Percentiles rank a stretch among this genome's conserved stretches.
These are phyloP conservation scores for Phaonia tiefii DNA, from an alignment of 2,888 invertebrate species.

Conservation along the genomic window DNA sequence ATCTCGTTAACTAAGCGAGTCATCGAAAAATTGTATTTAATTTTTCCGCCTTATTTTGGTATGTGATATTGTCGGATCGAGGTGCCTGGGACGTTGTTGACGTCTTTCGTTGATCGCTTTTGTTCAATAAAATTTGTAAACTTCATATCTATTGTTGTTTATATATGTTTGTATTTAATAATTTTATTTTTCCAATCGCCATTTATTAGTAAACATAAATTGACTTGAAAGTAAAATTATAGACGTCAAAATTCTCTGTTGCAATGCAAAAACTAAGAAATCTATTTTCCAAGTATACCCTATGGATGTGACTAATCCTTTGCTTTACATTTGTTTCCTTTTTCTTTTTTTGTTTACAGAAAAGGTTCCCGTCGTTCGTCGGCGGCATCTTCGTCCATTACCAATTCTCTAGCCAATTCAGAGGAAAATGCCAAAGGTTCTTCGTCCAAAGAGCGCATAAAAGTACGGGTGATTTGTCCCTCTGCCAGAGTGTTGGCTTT, in stretches of 20 bases:
- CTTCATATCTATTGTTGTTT: no score
- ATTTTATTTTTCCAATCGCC: no score
- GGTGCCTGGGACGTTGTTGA: no score
- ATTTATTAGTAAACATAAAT: no score
- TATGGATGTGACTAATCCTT: not conserved
- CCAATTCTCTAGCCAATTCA: conserved; percentile 57
- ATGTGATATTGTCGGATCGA: no score
- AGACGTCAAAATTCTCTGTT: conserved; percentile 59
- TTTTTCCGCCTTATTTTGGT: no score
- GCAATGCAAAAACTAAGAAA: conserved; percentile 78
- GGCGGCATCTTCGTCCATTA: conserved; percentile 44
- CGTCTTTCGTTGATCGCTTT: no score
- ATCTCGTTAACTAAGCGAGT: no score
- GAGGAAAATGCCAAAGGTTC: conserved; percentile 57
- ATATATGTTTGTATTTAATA: no score
- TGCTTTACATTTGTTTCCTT: not conserved
- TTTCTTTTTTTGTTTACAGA: conserved; percentile 66
- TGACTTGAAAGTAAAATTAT: no score
- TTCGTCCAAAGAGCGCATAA: conserved; percentile 71
- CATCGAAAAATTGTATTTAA: no score
- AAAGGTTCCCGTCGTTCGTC: conserved; percentile 70
- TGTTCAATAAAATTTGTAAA: no score
- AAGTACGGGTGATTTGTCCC: conserved; percentile 77
- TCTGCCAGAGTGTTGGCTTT: conserved; percentile 76
- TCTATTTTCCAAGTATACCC: conserved; percentile 75